Percentiles rank a stretch among this genome's conserved stretches.
Evolutionary conservation across 2,113 vertebrate genomes (phyloP).

Genomic region (Cettia cetti): DNA sequence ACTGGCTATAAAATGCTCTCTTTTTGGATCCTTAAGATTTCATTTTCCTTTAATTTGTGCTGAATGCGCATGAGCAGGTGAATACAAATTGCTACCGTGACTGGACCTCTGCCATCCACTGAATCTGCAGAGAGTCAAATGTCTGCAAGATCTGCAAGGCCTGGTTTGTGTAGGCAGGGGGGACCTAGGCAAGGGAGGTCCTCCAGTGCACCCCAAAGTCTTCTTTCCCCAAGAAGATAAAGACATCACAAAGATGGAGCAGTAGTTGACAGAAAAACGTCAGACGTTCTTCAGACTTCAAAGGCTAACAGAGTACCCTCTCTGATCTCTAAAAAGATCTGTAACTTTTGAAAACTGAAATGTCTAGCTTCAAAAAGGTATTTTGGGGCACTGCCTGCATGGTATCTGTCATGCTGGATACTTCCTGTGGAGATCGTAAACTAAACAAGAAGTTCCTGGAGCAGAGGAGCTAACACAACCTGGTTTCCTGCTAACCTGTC

Average conservation of each 20-base stretch:
- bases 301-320: not conserved
- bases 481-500: conserved; percentile 47
- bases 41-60: not conserved
- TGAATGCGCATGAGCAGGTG: not conserved
- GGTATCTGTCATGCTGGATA: not conserved
- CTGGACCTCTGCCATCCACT: not conserved
- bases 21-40: not conserved
- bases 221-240: not conserved
- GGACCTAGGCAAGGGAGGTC: not conserved
- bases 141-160: not conserved
- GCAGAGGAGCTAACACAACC: conserved; percentile 8
- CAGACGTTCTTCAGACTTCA: not conserved
- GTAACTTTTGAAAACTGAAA: not conserved
- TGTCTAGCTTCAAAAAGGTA: not conserved
- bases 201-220: not conserved
- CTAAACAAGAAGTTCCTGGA: conserved; percentile 11
- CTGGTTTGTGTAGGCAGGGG: not conserved
- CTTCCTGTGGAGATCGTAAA: not conserved
- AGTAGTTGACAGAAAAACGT: not conserved
- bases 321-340: not conserved
- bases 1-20: not conserved
- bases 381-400: not conserved
- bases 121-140: not conserved
- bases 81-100: not conserved
- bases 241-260: not conserved